Base-by-base conservation (phyloP, 2,888 invertebrate genomes). In the Drosophila crucigera region DNA sequence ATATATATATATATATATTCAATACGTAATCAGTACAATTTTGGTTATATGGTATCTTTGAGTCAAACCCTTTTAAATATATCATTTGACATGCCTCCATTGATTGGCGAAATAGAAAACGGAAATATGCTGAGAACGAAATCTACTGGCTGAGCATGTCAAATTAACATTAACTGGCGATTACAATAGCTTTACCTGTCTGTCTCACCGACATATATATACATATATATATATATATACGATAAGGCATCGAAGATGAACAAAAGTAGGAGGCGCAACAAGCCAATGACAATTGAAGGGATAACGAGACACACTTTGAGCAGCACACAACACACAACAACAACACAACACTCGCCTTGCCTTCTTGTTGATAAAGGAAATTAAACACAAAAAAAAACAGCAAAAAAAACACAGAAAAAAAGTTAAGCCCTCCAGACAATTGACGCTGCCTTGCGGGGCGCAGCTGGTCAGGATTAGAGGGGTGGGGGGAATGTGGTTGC, bases 201-300 rank as follows among this genome's bases (percentile, higher is more conserved):
- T 54, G 50, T n/a, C 55, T 63, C 31, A 11, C 3, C 19, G 33
- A 56, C 33, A 54, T 19, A 22, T 22, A 33, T 35, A 33, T 53
- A 16, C 22, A 33, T 37, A 33, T 53, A 54, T 16, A 5, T 54
- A 11, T 4, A 2, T 55, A 49, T 35, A 68, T 30, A 50, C 50
- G 68, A 68, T 67, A 67, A 58, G 52, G 55, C 68, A 79, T 65
- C 60, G 68, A 68, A 52, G 37, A 55, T 41, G 43, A n/a, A 25
- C 11, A 31, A 30, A 7, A 35, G 35, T 9, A 63, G 82, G 59
- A 75, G 74, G 68, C 77, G 86, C 87, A 86, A 89, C 86, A 86
- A 86, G 87, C 84, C 78, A 84, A 86, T 83, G 84, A 86, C 88
- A 84, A 88, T 84, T 81, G 89, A 86, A 82, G 81, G 89, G 81